Conservation (phyloP, 2,113 vertebrate species). For the Hyaena hyaena region DNA sequence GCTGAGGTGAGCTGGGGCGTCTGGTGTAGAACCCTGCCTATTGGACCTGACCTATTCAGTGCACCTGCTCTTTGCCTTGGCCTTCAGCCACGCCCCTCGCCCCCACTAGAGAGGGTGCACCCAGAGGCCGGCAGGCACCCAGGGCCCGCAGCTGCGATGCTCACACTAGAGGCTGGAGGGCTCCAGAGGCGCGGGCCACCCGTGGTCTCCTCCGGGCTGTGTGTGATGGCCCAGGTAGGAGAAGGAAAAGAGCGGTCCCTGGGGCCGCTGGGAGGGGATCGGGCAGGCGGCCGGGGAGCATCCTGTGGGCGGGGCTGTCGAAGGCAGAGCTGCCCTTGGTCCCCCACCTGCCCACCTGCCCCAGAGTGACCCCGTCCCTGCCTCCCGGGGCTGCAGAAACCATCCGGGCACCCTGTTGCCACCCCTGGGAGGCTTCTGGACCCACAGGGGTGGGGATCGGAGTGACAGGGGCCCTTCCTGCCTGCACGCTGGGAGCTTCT, state of each 20-base stretch:
- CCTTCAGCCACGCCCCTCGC: neutral
- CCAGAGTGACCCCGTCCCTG: no score
- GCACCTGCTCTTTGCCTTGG: neutral
- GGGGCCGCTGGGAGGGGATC: neutral
- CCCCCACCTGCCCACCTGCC: neutral
- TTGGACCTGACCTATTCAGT: neutral
- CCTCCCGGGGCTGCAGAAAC: neutral
- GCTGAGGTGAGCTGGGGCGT: neutral
- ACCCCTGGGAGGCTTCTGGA: neutral
- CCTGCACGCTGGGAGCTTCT: neutral
- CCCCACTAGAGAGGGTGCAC: neutral
- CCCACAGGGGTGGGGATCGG: neutral
- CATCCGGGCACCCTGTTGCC: accelerated
- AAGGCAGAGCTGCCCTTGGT: neutral
- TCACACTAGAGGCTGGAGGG: neutral
- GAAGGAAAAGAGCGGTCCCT: neutral
- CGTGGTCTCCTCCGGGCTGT: neutral
- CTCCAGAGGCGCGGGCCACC: no score
- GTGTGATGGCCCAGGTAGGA: accelerated
- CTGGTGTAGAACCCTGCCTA: neutral
- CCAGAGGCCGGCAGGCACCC: neutral
- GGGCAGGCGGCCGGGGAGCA: no score
- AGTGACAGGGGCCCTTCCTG: neutral
- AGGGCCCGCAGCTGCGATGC: accelerated
- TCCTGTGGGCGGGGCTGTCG: neutral